Conservation (phyloP, 2,113 vertebrate species). For the Chunga burmeisteri region DNA sequence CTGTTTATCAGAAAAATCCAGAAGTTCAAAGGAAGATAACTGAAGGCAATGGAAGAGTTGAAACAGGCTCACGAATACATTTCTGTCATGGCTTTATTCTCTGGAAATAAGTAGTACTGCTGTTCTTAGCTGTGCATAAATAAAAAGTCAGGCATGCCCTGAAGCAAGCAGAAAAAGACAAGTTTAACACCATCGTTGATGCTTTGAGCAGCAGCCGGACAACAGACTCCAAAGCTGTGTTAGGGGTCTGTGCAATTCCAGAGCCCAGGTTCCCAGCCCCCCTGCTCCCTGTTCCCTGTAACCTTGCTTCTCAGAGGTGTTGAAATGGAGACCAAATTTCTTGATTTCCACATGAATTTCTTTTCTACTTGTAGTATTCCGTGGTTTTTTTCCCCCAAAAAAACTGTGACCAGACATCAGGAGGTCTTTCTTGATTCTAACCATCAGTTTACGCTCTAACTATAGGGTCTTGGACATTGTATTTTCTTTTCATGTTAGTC, state of each 20-base stretch:
- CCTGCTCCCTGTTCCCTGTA: background rate
- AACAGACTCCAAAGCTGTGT: background rate
- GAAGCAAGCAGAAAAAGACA: background rate
- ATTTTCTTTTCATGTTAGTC: background rate
- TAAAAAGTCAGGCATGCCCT: background rate
- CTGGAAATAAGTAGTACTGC: background rate
- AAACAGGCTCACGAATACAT: background rate
- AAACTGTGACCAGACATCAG: background rate
- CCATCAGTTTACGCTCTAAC: background rate
- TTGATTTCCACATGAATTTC: background rate
- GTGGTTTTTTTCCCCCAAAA: fast-evolving
- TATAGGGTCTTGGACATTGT: fast-evolving
- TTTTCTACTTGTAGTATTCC: background rate
- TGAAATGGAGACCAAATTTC: background rate
- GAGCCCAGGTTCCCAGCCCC: background rate
- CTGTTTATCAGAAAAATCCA: slow-evolving; percentile 2
- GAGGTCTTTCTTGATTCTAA: background rate
- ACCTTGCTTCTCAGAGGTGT: too few species aligned
- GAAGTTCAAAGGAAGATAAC: background rate
- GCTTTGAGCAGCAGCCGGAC: background rate
- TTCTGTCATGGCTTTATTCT: background rate
- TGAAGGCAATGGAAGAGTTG: background rate
- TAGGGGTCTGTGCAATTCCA: background rate
- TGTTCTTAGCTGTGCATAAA: background rate
- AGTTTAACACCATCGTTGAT: background rate